Conservation (phyloP, 1,140 invertebrate genomes). For the Hormaphis cornu region DNA sequence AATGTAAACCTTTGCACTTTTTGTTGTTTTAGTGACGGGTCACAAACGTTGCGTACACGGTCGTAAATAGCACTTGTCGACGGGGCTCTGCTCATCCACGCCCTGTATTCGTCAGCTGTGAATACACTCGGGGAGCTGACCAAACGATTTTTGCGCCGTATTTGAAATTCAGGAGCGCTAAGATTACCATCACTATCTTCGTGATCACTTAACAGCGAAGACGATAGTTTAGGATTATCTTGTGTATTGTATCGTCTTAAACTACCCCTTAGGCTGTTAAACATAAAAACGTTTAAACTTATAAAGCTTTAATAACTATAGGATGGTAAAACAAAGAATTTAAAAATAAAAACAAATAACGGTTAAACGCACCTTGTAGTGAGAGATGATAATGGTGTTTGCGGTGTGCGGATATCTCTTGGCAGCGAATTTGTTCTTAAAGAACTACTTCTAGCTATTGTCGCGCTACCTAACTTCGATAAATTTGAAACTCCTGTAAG, state of each 20-base stretch:
- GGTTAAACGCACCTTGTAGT: background rate
- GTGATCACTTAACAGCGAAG: conserved; percentile 44
- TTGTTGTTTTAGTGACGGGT: conserved; percentile 50
- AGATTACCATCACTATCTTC: conserved; percentile 73
- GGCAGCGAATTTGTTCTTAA: conserved; percentile 46
- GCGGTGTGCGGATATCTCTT: conserved; percentile 40
- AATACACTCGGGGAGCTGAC: conserved; percentile 66
- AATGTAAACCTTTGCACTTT: conserved; percentile 65
- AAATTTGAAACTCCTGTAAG: conserved; percentile 11
- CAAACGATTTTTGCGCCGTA: conserved; percentile 42
- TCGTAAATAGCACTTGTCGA: conserved; percentile 88
- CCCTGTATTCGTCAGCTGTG: conserved; percentile 80
- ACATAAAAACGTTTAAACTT: conserved; percentile 7
- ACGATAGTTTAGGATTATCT: conserved; percentile 41
- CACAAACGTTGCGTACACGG: conserved; percentile 59
- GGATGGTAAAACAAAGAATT: too few relatives aligned
- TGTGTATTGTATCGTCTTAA: conserved; percentile 36
- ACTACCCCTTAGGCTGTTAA: conserved; percentile 35
- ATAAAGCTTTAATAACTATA: too few relatives aligned
- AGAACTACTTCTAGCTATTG: conserved; percentile 37
- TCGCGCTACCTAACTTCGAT: conserved; percentile 31
- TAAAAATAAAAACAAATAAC: background rate
- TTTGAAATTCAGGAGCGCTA: conserved; percentile 65
- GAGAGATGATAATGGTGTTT: conserved; percentile 25
- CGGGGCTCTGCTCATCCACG: conserved; percentile 78